Evolutionary conservation across 2,888 invertebrate species (phyloP).

Genomic region (Folsomia manolachei): DNA sequence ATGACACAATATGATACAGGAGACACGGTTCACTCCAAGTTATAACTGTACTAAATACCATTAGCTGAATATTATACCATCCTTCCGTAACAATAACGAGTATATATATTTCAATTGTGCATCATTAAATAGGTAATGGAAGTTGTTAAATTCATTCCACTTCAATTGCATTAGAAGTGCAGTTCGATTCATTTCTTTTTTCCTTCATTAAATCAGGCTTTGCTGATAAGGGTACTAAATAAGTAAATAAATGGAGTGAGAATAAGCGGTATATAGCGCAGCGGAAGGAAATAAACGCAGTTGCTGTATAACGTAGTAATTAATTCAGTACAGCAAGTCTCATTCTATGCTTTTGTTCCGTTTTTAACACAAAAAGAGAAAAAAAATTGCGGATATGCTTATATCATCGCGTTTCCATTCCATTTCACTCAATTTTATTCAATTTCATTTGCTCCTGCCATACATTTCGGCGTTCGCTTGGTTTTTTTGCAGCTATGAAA

Average conservation of each 20-base stretch:
- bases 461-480: background rate
- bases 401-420: background rate
- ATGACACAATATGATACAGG: background rate
- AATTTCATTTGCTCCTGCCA: background rate
- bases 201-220: background rate
- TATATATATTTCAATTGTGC: background rate
- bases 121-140: background rate
- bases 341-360: too few relatives aligned
- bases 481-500: background rate
- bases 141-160: background rate
- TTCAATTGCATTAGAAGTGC: background rate
- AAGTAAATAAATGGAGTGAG: background rate
- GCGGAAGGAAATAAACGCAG: background rate
- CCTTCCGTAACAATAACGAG: background rate
- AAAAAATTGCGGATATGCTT: background rate
- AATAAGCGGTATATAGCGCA: background rate
- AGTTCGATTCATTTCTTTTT: background rate
- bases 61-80: background rate
- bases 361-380: background rate
- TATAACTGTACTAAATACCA: background rate
- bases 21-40: background rate
- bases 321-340: background rate
- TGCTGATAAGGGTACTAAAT: background rate
- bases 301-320: background rate
- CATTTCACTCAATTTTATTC: background rate